phyloP scores from a whole-genome alignment of 2,113 vertebrate species.

The Pagrus major region DNA sequence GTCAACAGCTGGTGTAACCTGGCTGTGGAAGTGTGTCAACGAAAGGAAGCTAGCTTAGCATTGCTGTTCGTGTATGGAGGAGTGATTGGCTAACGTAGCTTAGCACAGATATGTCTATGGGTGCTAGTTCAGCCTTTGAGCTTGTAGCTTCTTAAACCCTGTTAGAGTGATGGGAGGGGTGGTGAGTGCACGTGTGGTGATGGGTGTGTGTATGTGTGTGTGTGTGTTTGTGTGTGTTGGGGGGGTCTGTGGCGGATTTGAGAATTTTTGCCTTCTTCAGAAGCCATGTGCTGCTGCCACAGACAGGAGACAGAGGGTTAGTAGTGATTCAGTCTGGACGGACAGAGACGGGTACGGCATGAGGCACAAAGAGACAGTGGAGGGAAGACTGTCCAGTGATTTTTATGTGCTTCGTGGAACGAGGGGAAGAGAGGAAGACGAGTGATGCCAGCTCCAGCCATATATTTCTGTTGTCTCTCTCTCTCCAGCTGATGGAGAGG shows the following conservation, averaged over 20 bases:
- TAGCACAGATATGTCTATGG: constrained; percentile 31
- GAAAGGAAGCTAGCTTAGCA: constrained; percentile 66
- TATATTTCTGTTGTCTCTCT: constrained; percentile 16
- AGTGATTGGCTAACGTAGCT: constrained; percentile 45
- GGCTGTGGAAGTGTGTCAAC: constrained; percentile 41
- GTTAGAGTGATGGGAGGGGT: constrained; percentile 48
- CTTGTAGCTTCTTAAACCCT: constrained; percentile 68
- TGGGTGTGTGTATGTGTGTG: constrained; percentile 13
- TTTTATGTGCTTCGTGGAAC: constrained; percentile 33
- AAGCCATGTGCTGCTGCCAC: constrained; percentile 64
- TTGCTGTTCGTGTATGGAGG: constrained; percentile 27
- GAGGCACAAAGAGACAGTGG: constrained; percentile 48
- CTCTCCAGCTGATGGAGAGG: constrained; percentile 56
- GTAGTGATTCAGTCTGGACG: constrained; percentile 55
- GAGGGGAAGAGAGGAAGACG: background rate
- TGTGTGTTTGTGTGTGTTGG: background rate
- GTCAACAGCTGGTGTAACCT: constrained; percentile 60
- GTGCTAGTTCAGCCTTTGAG: constrained; percentile 47
- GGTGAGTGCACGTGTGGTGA: constrained; percentile 19
- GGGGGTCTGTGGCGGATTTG: constrained; percentile 49
- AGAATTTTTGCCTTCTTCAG: constrained; percentile 50
- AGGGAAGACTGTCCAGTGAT: constrained; percentile 45
- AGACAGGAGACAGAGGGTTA: constrained; percentile 65
- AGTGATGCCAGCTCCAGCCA: constrained; percentile 37
- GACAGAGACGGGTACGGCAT: constrained; percentile 44